Evolutionary conservation across 2,113 vertebrate species (phyloP).

Genomic region (Benthochromis sp.): DNA sequence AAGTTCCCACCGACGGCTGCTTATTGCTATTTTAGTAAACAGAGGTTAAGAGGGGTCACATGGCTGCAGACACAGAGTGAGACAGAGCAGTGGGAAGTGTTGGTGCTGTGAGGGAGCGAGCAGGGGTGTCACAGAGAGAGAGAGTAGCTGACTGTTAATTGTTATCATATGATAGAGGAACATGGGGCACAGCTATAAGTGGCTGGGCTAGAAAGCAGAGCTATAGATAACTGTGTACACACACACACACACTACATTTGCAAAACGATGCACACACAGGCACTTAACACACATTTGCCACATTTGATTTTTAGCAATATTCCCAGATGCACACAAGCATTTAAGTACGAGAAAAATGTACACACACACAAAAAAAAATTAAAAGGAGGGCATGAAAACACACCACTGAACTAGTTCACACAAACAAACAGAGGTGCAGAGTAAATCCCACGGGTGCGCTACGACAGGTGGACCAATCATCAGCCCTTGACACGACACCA

Average conservation of each 20-base stretch:
- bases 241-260: background rate
- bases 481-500: background rate
- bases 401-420: background rate
- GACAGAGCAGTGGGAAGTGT: background rate
- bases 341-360: background rate
- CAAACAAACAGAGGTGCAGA: background rate
- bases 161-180: slow-evolving; percentile 28
- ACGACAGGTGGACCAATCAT: background rate
- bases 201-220: background rate
- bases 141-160: background rate
- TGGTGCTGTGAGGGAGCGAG: background rate
- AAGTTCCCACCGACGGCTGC: background rate
- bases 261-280: background rate
- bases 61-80: background rate
- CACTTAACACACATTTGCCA: background rate
- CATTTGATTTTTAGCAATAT: background rate
- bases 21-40: slow-evolving; percentile 23
- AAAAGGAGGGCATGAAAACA: background rate
- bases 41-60: slow-evolving; percentile 10
- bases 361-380: fast-evolving
- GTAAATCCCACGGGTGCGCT: background rate
- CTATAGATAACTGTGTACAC: background rate
- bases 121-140: background rate
- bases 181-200: background rate
- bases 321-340: background rate